Base-by-base conservation (phyloP, 2,888 invertebrate genomes). In the Agapostemon virescens region DNA sequence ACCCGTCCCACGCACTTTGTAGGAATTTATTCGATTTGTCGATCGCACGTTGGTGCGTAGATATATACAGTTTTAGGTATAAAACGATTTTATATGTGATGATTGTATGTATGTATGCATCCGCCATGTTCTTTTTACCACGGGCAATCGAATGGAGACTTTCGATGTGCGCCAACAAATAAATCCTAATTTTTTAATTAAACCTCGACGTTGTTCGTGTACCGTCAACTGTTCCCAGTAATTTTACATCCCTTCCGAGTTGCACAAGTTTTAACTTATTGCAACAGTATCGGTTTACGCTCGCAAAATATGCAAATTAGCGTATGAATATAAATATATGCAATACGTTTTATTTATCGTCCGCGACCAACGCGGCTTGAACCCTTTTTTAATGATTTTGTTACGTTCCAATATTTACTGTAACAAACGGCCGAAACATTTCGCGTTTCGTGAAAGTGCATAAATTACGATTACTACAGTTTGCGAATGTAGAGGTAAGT, bases 101-200 rank as follows among this genome's bases (percentile, higher is more conserved):
- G 67, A 45, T 42, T 78, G 55, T 74, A 69, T 82, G 74, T 78
- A 66, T 64, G 36, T 52, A 42, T 33, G 36, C 20, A 61, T 45
- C 55, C 3, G 30, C 15, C 45, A 52, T 49, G 33, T 58, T 66
- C n/a, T 13, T 52, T n/a, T 52, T 36, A 3, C 26, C 1, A 49
- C 17, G 20, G 15, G n/a, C 1, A 9, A 49, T 20, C 3, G 23
- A 30, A 20, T 45, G 11, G 33, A 55, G 0, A n/a, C 49, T 58
- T 61, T 67, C 33, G 2, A 36, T 38, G 45, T 67, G 20, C 20
- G 26, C n/a, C 36, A 20, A 23, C 4, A 49, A 80, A 80, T 80
- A 73, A 69, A 80, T 66, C 23, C 20, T 30, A 40, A 71, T 66
- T 73, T 69, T 77, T 38, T 33, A 63, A 15, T 17, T 40, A 61